Percentiles rank a stretch among this genome's conserved stretches.
Conservation (phyloP, 2,113 vertebrate species). For the Casuarius casuarius region DNA sequence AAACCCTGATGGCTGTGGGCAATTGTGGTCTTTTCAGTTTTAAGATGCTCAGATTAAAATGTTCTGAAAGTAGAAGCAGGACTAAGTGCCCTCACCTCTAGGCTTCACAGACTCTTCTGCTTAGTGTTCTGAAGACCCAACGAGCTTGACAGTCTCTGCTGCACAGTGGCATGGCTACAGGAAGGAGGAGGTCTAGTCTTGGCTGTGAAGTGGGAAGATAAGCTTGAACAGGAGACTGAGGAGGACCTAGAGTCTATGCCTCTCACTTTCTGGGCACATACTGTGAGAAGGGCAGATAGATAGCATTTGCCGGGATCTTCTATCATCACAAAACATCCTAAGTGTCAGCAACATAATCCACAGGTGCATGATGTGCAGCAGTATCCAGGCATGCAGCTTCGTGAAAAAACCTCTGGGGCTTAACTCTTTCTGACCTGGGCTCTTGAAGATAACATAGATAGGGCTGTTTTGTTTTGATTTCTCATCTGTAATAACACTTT, state of each 20-base stretch:
- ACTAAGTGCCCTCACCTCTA: not conserved
- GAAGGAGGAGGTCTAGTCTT: not conserved
- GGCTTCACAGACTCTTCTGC: not conserved
- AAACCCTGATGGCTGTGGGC: not conserved
- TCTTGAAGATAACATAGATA: too few species aligned
- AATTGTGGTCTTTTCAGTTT: not conserved
- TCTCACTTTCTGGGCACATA: not conserved
- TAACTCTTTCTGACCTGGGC: too few species aligned
- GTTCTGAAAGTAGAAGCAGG: not conserved
- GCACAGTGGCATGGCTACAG: not conserved
- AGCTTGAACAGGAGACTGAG: not conserved
- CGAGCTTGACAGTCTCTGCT: not conserved
- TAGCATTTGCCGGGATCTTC: not conserved
- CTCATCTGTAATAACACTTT: too few species aligned
- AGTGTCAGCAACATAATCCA: too few species aligned
- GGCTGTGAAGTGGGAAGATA: not conserved
- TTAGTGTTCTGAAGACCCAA: fast-evolving
- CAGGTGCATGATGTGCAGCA: too few species aligned
- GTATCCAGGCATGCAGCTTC: too few species aligned
- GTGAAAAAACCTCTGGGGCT: too few species aligned
- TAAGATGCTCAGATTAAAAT: not conserved
- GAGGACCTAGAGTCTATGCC: not conserved
- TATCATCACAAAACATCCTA: too few species aligned
- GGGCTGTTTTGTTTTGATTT: too few species aligned
- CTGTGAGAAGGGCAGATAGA: not conserved